These are phyloP conservation scores for Cynocephalus volans DNA, from an alignment of 2,113 vertebrate genomes.

Conservation along the genomic window DNA sequence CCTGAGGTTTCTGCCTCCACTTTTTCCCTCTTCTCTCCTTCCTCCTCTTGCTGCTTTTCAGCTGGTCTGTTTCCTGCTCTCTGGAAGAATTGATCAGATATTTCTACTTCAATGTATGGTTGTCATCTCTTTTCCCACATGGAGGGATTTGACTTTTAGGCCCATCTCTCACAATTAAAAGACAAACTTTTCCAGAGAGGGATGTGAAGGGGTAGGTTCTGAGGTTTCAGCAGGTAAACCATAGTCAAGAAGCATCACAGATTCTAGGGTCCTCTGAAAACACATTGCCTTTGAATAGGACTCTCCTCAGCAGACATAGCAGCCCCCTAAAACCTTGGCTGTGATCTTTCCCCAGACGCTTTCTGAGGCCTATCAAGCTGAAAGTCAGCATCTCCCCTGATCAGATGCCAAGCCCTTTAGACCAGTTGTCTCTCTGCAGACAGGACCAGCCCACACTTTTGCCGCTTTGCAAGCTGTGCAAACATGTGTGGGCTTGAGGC, in stretches of 20 bases:
- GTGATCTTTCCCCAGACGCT: not conserved
- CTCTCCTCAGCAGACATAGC: not conserved
- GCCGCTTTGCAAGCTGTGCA: slow-evolving; percentile 66
- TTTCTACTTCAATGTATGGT: not conserved
- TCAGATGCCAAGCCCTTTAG: not conserved
- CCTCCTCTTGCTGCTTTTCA: not conserved
- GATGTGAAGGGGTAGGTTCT: not conserved
- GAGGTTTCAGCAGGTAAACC: not conserved
- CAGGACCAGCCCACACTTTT: not conserved
- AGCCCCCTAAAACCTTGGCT: not conserved
- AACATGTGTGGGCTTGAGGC: slow-evolving; percentile 63
- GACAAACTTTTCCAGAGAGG: not conserved
- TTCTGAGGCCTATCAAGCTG: not conserved
- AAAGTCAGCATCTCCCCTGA: not conserved
- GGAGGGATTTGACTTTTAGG: not conserved
- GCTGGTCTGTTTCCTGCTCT: not conserved
- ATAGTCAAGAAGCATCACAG: not conserved
- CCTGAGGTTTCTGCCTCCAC: not conserved
- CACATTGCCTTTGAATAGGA: not conserved
- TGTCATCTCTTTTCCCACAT: not conserved
- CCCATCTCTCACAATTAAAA: not conserved
- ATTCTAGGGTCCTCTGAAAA: not conserved
- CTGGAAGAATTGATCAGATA: not conserved
- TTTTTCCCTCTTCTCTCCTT: fast-evolving
- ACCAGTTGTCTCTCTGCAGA: not conserved